Evolutionary conservation across 2,797 vertebrate species (phyloP).

Genomic region (Sciurus carolinensis): DNA sequence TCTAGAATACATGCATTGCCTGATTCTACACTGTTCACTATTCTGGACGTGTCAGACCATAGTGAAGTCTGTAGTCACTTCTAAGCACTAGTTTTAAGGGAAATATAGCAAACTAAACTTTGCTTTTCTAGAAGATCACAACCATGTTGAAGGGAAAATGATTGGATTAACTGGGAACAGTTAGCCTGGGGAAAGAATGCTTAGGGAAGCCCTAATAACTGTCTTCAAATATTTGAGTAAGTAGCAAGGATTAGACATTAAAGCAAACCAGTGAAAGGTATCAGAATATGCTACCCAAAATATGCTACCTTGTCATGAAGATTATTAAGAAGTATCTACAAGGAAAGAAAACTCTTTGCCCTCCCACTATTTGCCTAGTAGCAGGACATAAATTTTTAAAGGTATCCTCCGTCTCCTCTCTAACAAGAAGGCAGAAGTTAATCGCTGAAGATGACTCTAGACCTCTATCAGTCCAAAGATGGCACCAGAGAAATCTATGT

Average conservation of each 20-base stretch:
- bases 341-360: not conserved
- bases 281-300: not conserved
- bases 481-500: not conserved
- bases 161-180: not conserved
- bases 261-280: not conserved
- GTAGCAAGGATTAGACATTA: not conserved
- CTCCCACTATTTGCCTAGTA: not conserved
- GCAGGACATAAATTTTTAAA: not conserved
- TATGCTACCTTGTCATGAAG: not conserved
- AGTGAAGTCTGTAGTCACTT: not conserved
- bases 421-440: not conserved
- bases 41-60: not conserved
- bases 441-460: not conserved
- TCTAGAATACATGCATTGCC: not conserved
- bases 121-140: constrained; percentile 37
- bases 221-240: constrained; percentile 5
- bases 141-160: not conserved
- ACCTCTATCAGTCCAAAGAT: not conserved
- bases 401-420: not conserved
- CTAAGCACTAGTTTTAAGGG: not conserved
- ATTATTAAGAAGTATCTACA: not conserved
- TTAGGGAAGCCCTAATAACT: not conserved
- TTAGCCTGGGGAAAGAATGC: not conserved
- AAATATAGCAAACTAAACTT: not conserved
- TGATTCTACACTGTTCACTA: not conserved